Evolutionary conservation across 1,140 invertebrate species (phyloP), one percentile per base, ranked within the genome.

Genomic region (Plodia interpunctella): DNA sequence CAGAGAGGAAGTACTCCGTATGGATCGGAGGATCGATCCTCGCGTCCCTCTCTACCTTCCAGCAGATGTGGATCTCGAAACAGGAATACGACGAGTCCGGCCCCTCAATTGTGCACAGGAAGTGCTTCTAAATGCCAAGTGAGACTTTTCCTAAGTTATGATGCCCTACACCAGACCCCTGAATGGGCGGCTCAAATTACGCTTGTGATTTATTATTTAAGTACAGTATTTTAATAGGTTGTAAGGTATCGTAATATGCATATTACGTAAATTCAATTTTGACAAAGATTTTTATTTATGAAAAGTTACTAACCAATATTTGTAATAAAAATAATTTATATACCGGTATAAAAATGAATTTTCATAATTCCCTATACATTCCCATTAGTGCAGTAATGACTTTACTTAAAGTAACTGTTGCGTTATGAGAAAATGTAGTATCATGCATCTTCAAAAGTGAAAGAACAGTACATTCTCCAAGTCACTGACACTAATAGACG

Each of bases 41-140:
- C 70, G 96, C 96, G 38, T 96, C 95, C 66, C 91, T 97, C 62
- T 96, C 95, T 79, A 97, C 96, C 89, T 97, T 97, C 94, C 96
- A 97, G 88, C 95, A 96, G 91, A 96, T 96, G 95, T 98, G 97
- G 97, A 95, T 96, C 91, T 95, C 94, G 75, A 95, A 95, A 82
- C 94, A 94, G 83, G 96, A 97, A 83, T 97, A 97, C 91, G 96
- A 97, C 88, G 95, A 96, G 87, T 95, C 94, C 70, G 95, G 95
- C 82, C 74, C 94, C 62, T 94, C 93, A 82, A 95, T 95, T 81
- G 94, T 96, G 69, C 95, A 95, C 92, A 93, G 94, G 90, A 96
- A 96, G 92, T 96, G 95, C 92, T 96, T 96, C 93, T 96, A 95
- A 95, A 88, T 68, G 58, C 63, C 72, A 73, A 78, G 61, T 79